These are phyloP conservation scores for Oryzias melastigma DNA, from an alignment of 2,113 vertebrate species.

Conservation along the genomic window DNA sequence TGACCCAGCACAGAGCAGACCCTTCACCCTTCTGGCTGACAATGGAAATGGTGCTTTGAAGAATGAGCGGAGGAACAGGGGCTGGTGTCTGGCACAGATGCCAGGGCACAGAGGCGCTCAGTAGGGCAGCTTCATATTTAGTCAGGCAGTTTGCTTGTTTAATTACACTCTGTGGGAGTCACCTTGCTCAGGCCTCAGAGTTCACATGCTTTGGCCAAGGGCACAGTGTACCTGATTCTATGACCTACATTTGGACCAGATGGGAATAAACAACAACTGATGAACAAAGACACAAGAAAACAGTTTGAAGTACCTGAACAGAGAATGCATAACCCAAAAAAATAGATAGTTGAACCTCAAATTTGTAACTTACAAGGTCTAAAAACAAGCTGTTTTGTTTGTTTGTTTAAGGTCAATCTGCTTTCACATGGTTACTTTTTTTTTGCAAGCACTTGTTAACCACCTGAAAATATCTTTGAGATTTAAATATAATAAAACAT, in stretches of 20 bases:
- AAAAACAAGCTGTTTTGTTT: too few relatives aligned
- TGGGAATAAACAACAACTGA: constrained; percentile 25
- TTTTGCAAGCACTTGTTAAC: too few relatives aligned
- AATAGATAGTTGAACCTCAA: not conserved
- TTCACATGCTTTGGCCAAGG: constrained; percentile 59
- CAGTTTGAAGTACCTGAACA: not conserved
- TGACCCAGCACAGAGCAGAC: constrained; percentile 5
- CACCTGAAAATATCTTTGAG: too few relatives aligned
- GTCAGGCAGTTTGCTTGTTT: constrained; percentile 78
- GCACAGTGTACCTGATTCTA: constrained; percentile 25
- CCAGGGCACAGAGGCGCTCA: constrained; percentile 52
- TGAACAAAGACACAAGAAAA: not conserved
- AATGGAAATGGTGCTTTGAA: constrained; percentile 30
- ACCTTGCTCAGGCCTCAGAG: constrained; percentile 69
- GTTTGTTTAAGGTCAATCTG: too few relatives aligned
- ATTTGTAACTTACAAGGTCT: too few relatives aligned
- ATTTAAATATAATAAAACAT: too few relatives aligned
- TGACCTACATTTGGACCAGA: constrained; percentile 30
- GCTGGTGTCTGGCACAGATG: constrained; percentile 60
- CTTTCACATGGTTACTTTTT: too few relatives aligned
- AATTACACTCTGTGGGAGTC: constrained; percentile 80
- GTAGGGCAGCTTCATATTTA: constrained; percentile 70
- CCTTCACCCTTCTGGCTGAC: constrained; percentile 33
- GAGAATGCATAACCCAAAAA: constrained; percentile 2
- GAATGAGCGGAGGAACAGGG: constrained; percentile 37